These are phyloP conservation scores for Sebastes minor DNA, from an alignment of 2,797 vertebrate species.

Conservation along the genomic window DNA sequence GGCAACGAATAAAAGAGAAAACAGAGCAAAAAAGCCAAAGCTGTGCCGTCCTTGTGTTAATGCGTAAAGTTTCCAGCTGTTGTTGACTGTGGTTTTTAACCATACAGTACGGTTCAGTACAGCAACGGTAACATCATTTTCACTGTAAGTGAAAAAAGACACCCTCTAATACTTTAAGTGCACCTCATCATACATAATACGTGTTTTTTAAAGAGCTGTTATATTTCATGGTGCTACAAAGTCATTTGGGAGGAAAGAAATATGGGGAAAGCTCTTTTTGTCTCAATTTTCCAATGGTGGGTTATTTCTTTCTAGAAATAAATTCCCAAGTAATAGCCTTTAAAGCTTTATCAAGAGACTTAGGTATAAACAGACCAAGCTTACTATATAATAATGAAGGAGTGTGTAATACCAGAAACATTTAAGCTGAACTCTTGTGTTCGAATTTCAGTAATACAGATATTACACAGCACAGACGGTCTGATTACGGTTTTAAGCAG, in stretches of 20 bases:
- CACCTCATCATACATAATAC: constrained; percentile 16
- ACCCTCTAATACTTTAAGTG: background rate
- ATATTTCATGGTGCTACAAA: constrained; percentile 18
- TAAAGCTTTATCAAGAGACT: background rate
- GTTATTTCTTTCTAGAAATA: background rate
- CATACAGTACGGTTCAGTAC: background rate
- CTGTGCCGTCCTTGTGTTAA: background rate
- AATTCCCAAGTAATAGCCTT: background rate
- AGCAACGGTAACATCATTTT: background rate
- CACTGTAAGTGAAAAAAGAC: background rate
- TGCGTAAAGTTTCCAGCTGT: background rate
- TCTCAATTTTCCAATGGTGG: constrained; percentile 5
- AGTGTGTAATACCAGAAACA: background rate
- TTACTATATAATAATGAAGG: background rate
- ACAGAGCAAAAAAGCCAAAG: background rate
- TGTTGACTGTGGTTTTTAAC: background rate
- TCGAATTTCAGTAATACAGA: background rate
- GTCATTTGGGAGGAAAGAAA: constrained; percentile 8
- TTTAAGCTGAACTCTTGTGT: background rate
- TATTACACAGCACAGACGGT: background rate
- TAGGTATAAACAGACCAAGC: background rate
- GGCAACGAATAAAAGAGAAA: background rate
- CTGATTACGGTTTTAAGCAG: background rate
- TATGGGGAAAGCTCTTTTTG: background rate
- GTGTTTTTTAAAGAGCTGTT: constrained; percentile 28